Base-by-base conservation (phyloP, 2,888 invertebrate species). In the Netelia melanura region DNA sequence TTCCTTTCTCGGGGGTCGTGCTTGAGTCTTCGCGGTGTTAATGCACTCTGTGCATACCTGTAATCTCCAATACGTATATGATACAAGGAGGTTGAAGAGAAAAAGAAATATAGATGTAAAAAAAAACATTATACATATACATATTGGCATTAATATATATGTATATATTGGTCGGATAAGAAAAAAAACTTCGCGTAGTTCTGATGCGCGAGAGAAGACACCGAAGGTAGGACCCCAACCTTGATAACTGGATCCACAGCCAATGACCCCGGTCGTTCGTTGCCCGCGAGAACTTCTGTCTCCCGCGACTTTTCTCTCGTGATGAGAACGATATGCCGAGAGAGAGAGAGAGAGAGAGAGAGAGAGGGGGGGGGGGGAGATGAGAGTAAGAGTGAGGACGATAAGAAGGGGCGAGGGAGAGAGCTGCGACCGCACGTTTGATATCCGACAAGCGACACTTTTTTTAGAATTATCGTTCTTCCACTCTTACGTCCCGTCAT, bases 261-360 rank as follows among this genome's bases (percentile, higher is more conserved):
- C 92, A 91, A 91, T 90, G 92, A 91, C 91, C 91, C 89, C 88
- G 89, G 88, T 87, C 89, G 91, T 90, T 90, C 91, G 86, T 91
- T 91, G 90, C 90, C 87, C 90, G 88, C 85, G 23, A 61, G 70
- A n/a, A 70, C 76, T 21, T 30, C 78, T 43, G 64, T 76, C 52
- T 72, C 74, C 64, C 78, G 43, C 30, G 21, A 64, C 70, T 74
- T 65, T 70, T 30, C 62, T 64, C 48, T 38, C 75, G 17, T 62
- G 62, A 61, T 52, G 78, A 74, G 68, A 30, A 30, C 30, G 30
- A 30, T 30, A 30, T 30, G 81, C 30, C 30, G 30, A 30, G 30
- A 30, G 30, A 70, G 61, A 30, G 81, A 67, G 72, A 23, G 30
- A 30, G 23, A 58, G 10, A 5, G 61, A 56, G 72, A 23, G 30